phyloP scores from a whole-genome alignment of 2,113 vertebrate species.

The Alethe diademata region DNA sequence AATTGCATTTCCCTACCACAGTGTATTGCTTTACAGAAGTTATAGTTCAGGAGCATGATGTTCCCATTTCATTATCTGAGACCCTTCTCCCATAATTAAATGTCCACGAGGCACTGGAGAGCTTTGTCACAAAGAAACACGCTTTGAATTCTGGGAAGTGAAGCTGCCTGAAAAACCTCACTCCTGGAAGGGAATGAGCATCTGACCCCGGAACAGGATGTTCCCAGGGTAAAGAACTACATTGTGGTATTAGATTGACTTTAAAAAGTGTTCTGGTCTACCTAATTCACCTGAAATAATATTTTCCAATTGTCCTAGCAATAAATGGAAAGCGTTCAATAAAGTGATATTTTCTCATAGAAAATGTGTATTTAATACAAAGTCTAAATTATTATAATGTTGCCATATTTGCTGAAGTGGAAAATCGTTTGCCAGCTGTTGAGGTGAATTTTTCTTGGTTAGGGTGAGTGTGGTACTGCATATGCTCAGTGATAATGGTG shows the following conservation, averaged over 20 bases:
- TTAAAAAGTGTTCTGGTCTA: background rate
- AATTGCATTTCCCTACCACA: constrained; percentile 56
- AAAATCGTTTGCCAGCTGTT: background rate
- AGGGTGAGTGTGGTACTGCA: background rate
- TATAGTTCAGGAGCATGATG: constrained; percentile 44
- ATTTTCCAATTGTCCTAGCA: background rate
- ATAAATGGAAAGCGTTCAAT: background rate
- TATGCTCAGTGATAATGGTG: background rate
- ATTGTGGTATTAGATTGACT: background rate
- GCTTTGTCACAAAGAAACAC: background rate
- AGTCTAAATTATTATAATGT: background rate
- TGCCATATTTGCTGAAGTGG: background rate
- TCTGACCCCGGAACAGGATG: background rate
- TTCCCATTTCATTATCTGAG: constrained; percentile 54
- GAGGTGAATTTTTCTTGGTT: background rate
- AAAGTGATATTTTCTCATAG: background rate
- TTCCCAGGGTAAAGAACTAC: background rate
- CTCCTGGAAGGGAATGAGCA: background rate
- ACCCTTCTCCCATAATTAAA: constrained; percentile 54
- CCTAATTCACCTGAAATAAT: background rate
- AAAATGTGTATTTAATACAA: background rate
- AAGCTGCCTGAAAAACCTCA: background rate
- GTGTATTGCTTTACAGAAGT: constrained; percentile 45
- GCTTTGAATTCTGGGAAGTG: background rate
- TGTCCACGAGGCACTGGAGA: constrained; percentile 19